Conservation (phyloP, 2,113 vertebrate species). For the Mobula birostris region DNA sequence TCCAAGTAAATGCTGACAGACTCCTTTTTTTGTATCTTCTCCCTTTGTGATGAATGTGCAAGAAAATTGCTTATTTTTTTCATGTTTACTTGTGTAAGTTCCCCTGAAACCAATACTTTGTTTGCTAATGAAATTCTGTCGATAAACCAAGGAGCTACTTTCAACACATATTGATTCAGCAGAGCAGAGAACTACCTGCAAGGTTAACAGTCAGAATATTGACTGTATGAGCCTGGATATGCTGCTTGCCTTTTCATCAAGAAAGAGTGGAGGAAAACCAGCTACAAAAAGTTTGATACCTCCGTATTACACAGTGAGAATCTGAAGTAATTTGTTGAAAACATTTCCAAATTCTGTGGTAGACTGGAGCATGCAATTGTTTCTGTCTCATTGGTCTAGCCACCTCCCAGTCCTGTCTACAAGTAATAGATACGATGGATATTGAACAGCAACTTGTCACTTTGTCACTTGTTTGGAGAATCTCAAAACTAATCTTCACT, state of each 20-base stretch:
- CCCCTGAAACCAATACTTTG: not conserved
- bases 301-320: not conserved
- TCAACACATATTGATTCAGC: slow-evolving; percentile 17
- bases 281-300: slow-evolving; percentile 10
- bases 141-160: slow-evolving; percentile 18
- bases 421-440: not conserved
- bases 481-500: not conserved
- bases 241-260: not conserved
- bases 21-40: not conserved
- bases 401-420: not conserved
- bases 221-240: slow-evolving; percentile 21
- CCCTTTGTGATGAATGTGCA: slow-evolving; percentile 7
- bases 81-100: not conserved
- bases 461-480: slow-evolving; percentile 14
- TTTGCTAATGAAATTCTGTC: slow-evolving; percentile 22
- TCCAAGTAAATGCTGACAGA: not conserved
- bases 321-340: slow-evolving; percentile 31
- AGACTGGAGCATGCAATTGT: slow-evolving; percentile 31
- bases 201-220: slow-evolving; percentile 32
- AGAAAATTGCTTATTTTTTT: not conserved
- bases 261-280: not conserved
- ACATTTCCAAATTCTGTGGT: slow-evolving; percentile 27
- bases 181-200: slow-evolving; percentile 12
- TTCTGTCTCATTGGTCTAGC: not conserved
- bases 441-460: not conserved